Percentiles rank a stretch among this genome's conserved stretches.
Evolutionary conservation across 2,113 vertebrate genomes (phyloP).

Genomic region (Eidolon helvum): DNA sequence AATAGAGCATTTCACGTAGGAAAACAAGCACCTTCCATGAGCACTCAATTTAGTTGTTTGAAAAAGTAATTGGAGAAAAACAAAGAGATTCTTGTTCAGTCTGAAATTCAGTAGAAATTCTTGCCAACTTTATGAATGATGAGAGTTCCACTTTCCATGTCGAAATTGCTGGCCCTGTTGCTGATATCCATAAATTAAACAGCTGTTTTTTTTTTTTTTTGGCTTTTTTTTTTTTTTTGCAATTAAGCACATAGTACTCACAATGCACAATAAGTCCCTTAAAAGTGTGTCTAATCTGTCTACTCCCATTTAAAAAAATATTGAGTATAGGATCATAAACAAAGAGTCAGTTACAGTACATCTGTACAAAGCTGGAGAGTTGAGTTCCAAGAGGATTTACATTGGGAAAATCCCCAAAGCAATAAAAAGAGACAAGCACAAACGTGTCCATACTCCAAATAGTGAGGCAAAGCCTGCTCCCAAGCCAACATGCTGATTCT

Average conservation of each 20-base stretch:
- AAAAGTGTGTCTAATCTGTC: constrained; percentile 81
- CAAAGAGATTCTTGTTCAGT: constrained; percentile 76
- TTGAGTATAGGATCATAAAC: constrained; percentile 76
- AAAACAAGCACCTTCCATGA: constrained; percentile 61
- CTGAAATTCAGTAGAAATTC: constrained; percentile 31
- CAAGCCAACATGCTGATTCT: constrained; percentile 56
- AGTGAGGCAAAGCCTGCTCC: constrained; percentile 48
- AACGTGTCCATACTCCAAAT: constrained; percentile 65
- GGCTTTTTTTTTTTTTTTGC: constrained; percentile 20
- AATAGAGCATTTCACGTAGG: constrained; percentile 16
- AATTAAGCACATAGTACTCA: constrained; percentile 74
- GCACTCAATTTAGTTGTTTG: constrained; percentile 66
- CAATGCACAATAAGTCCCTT: constrained; percentile 79
- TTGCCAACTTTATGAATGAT: constrained; percentile 75
- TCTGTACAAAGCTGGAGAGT: constrained; percentile 59
- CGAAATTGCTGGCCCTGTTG: constrained; percentile 77
- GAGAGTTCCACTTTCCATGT: constrained; percentile 70
- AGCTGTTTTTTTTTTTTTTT: constrained; percentile 67
- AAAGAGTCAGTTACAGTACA: constrained; percentile 76
- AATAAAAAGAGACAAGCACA: constrained; percentile 74
- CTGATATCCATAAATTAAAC: constrained; percentile 82
- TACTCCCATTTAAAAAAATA: constrained; percentile 70
- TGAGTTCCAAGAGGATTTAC: constrained; percentile 78
- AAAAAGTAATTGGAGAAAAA: constrained; percentile 66
- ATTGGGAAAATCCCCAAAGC: constrained; percentile 74